Evolutionary conservation across 2,888 invertebrate species (phyloP).

Genomic region (Drosophila demipolita): DNA sequence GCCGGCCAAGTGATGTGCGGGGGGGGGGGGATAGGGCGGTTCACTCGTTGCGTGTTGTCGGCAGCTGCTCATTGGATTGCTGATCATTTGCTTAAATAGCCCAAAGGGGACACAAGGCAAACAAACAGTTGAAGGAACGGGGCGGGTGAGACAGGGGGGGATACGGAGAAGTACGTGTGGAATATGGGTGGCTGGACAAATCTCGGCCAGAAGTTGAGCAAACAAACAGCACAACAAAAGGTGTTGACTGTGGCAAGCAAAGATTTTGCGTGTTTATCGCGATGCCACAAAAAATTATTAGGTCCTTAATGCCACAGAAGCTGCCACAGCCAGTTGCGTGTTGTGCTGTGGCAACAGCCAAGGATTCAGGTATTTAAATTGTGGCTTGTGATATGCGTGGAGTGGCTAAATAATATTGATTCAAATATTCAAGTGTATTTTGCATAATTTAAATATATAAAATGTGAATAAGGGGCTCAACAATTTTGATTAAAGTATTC

Average conservation of each 20-base stretch:
- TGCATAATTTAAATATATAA: neutral
- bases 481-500: no score
- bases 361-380: neutral
- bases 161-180: neutral
- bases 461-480: no score
- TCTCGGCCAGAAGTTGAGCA: constrained; percentile 41
- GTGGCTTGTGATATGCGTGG: neutral
- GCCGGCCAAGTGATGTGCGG: neutral
- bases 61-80: constrained; percentile 49
- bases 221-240: constrained; percentile 25
- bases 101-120: constrained; percentile 67
- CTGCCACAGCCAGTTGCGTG: neutral
- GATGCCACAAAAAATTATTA: constrained; percentile 61
- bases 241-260: constrained; percentile 37
- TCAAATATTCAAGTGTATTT: neutral
- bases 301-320: constrained; percentile 48
- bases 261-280: constrained; percentile 77
- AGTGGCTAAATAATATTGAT: neutral
- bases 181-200: constrained; percentile 72
- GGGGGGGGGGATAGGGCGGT: neutral
- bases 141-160: neutral
- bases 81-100: constrained; percentile 81
- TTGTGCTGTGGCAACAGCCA: constrained; percentile 52
- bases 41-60: constrained; percentile 69
- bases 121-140: neutral